phyloP scores from a whole-genome alignment of 2,888 invertebrate genomes.

The Vannuccia rotundouncinata region DNA sequence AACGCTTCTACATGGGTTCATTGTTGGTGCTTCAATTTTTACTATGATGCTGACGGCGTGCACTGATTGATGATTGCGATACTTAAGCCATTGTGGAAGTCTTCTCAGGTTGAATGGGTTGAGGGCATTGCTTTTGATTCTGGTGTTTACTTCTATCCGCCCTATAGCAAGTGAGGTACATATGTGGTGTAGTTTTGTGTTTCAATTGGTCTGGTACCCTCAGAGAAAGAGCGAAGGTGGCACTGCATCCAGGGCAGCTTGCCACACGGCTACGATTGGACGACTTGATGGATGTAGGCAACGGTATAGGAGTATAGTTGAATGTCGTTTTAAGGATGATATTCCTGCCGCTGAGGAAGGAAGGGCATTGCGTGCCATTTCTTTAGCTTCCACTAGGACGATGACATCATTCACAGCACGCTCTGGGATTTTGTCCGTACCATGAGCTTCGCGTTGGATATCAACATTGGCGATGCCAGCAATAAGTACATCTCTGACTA shows the following conservation, averaged over 20 bases:
- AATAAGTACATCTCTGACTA: constrained; percentile 24
- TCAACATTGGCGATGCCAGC: constrained; percentile 25
- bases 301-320: background rate
- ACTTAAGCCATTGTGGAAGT: constrained; percentile 19
- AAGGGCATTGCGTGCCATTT: constrained; percentile 33
- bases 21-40: background rate
- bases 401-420: constrained; percentile 15
- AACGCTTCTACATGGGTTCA: constrained; percentile 1
- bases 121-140: constrained; percentile 2
- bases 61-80: background rate
- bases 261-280: background rate
- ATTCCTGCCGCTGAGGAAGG: constrained; percentile 26
- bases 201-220: background rate
- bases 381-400: constrained; percentile 13
- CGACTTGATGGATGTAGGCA: background rate
- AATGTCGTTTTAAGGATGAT: background rate
- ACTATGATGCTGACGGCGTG: constrained; percentile 3
- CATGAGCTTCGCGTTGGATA: constrained; percentile 28
- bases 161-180: background rate
- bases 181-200: background rate
- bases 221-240: background rate
- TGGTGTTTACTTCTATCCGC: constrained; percentile 17
- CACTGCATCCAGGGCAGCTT: background rate
- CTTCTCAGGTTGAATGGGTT: constrained; percentile 11
- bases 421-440: background rate